Evolutionary conservation across 2,797 vertebrate genomes (phyloP), one percentile per base, ranked within the genome.

Genomic region (Lagodon rhomboides): DNA sequence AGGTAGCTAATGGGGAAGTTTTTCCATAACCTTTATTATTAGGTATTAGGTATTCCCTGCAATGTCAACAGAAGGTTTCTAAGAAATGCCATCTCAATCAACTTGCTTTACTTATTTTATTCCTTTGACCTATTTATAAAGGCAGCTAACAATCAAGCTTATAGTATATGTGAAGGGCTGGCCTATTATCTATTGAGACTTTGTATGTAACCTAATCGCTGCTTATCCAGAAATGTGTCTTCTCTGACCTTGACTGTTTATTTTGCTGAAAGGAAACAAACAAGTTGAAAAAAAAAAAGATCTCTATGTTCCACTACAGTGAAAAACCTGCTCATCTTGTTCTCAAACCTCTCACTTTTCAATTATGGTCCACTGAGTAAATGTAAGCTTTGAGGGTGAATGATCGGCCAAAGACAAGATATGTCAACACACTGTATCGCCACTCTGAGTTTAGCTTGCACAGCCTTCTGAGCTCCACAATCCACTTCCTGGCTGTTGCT

Each of bases 401-500:
- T 68, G 77, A 20, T 16, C 69, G 73, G 75, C 60, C 68, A 62
- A 49, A 68, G 60, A 81, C 6, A 1, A 77, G 55, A 58, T 12
- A 23, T 63, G 79, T 87, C 71, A 77, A 77, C 56, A 25, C 34
- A 34, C 8, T 34, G 34, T 9, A 34, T 66, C 59, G 50, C 34
- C 50, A 53, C 55, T 49, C 27, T 5, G 38, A 66, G 38, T 80
- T 62, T 63, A 68, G 47, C 47, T 66, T 18, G 55, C 58, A 50
- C 30, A 59, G 38, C 49, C 75, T 88, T 73, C 55, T 60, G 47
- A 72, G 79, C 62, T 38, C 17, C 41, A 62, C 65, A 20, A 54
- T 73, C 77, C 58, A 59, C 71, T 83, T 83, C 76, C 63, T 64
- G 70, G n/a, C 76, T 75, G 89, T 90, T 90, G 90, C 90, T 87